These are phyloP conservation scores for Lanius collurio DNA, from an alignment of 2,113 vertebrate genomes.

Conservation along the genomic window DNA sequence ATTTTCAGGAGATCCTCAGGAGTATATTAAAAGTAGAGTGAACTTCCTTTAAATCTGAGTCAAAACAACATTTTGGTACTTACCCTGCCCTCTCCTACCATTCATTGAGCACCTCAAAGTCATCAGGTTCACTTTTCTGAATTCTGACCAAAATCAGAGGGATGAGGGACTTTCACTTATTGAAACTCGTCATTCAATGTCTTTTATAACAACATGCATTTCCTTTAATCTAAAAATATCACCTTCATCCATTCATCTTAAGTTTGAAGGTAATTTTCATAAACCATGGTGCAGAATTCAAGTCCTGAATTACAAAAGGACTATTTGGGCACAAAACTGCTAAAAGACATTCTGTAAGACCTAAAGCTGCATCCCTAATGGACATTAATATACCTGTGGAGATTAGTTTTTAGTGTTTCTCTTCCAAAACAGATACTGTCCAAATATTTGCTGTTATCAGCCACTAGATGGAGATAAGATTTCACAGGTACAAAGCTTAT, in stretches of 20 bases:
- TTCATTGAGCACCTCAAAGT: not conserved
- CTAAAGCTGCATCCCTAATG: not conserved
- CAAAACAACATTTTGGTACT: not conserved
- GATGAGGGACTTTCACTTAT: not conserved
- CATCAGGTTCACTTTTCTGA: not conserved
- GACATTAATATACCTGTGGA: not conserved
- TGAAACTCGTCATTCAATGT: not conserved
- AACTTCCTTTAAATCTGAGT: not conserved
- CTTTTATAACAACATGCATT: not conserved
- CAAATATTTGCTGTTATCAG: not conserved
- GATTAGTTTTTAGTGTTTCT: not conserved
- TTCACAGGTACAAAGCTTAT: not conserved
- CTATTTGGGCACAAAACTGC: not conserved
- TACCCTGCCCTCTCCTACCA: not conserved
- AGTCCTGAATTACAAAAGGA: not conserved
- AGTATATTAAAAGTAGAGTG: not conserved
- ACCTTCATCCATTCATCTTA: not conserved
- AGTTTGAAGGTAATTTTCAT: not conserved
- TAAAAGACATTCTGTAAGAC: not conserved
- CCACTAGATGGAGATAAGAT: slow-evolving; percentile 30
- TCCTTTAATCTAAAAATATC: not conserved
- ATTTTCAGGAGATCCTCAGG: not conserved
- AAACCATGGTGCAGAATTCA: not conserved
- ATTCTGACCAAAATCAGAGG: not conserved
- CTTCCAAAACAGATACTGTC: not conserved